Evolutionary conservation across 1,140 invertebrate species (phyloP).

Genomic region (Orchesella cincta): DNA sequence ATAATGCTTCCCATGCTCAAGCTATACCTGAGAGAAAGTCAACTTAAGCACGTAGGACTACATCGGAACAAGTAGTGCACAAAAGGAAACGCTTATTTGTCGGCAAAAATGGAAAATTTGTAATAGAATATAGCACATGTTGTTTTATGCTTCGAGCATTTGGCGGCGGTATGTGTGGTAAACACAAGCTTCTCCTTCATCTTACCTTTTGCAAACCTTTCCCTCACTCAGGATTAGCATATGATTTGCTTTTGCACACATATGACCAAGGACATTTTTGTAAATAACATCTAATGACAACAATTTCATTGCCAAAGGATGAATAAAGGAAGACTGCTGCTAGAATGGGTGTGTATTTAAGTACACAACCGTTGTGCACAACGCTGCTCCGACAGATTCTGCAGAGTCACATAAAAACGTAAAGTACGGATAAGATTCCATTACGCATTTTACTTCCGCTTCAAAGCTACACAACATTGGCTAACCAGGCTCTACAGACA

Average conservation of each 20-base stretch:
- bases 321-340: too few relatives aligned
- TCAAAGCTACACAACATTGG: not conserved
- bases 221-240: not conserved
- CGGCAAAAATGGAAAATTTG: too few relatives aligned
- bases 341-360: not conserved
- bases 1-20: too few relatives aligned
- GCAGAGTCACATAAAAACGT: not conserved
- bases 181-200: too few relatives aligned
- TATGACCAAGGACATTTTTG: not conserved
- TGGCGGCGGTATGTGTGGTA: too few relatives aligned
- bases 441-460: conserved; percentile 11
- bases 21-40: too few relatives aligned
- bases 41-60: too few relatives aligned
- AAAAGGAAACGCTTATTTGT: too few relatives aligned
- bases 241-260: not conserved
- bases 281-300: not conserved
- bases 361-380: not conserved
- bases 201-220: too few relatives aligned
- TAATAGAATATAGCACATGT: too few relatives aligned
- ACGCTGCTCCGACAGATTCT: not conserved
- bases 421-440: not conserved
- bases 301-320: conserved; percentile 1
- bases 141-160: too few relatives aligned
- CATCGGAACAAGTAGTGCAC: too few relatives aligned
- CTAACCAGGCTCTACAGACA: not conserved